Evolutionary conservation across 2,113 vertebrate genomes (phyloP).

Genomic region (Thunnus thynnus): DNA sequence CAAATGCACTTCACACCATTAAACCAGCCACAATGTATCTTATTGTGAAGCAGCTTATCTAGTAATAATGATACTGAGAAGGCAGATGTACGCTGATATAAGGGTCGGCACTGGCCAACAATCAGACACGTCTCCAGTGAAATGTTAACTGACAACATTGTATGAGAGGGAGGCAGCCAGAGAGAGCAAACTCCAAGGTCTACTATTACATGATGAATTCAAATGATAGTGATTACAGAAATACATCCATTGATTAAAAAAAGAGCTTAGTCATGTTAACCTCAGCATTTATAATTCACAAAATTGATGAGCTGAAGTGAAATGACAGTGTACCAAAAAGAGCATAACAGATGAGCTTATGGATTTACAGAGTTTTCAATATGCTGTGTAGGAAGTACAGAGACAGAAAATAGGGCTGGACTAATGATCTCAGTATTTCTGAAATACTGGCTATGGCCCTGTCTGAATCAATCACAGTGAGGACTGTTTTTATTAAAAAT

Average conservation of each 20-base stretch:
- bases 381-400: no score
- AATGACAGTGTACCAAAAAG: neutral
- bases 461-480: no score
- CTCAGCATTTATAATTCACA: neutral
- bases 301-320: neutral
- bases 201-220: neutral
- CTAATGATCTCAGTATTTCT: no score
- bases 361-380: no score
- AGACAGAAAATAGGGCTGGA: no score
- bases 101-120: neutral
- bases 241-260: neutral
- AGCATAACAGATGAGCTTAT: neutral
- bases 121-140: neutral
- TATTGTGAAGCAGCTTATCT: neutral
- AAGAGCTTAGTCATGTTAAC: neutral
- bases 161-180: neutral
- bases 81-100: neutral
- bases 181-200: constrained; percentile 40
- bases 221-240: constrained; percentile 17
- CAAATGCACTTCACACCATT: neutral
- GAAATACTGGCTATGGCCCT: no score
- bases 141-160: neutral
- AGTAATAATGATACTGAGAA: neutral
- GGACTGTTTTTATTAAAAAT: no score
- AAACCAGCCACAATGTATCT: neutral